These are phyloP conservation scores for Physeter macrocephalus DNA, from an alignment of 2,113 vertebrate species.

Conservation along the genomic window DNA sequence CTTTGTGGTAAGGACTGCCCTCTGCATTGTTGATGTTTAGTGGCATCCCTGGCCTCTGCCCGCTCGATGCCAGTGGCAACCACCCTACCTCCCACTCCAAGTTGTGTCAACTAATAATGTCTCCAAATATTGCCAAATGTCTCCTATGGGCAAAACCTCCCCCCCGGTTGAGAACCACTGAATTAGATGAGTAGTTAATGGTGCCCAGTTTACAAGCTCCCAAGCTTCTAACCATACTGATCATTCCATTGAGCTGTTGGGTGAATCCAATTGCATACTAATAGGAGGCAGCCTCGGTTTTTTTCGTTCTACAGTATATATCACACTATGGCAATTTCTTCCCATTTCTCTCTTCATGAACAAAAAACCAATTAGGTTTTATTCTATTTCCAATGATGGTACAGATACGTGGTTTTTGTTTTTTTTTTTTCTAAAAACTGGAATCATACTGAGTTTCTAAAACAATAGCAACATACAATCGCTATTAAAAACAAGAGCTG, in stretches of 20 bases:
- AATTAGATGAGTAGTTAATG: background rate
- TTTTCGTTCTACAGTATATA: background rate
- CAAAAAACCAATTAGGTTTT: background rate
- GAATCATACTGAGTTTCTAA: background rate
- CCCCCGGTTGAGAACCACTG: background rate
- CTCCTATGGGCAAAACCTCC: background rate
- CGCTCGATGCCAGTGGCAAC: background rate
- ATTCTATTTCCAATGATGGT: background rate
- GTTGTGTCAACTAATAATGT: background rate
- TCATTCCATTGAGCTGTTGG: background rate
- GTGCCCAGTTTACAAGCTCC: background rate
- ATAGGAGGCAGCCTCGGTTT: background rate
- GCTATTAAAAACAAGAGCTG: background rate
- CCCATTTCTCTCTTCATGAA: background rate
- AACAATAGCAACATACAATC: background rate
- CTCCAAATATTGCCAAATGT: background rate
- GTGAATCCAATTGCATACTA: background rate
- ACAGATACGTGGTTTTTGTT: background rate
- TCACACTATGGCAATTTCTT: background rate
- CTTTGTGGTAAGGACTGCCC: background rate
- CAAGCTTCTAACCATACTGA: background rate
- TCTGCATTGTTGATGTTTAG: background rate
- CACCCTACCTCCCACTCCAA: background rate
- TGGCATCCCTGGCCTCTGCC: background rate
- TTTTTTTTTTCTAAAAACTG: background rate